Evolutionary conservation across 2,113 vertebrate species (phyloP).

Genomic region (Cephalopterus ornatus): DNA sequence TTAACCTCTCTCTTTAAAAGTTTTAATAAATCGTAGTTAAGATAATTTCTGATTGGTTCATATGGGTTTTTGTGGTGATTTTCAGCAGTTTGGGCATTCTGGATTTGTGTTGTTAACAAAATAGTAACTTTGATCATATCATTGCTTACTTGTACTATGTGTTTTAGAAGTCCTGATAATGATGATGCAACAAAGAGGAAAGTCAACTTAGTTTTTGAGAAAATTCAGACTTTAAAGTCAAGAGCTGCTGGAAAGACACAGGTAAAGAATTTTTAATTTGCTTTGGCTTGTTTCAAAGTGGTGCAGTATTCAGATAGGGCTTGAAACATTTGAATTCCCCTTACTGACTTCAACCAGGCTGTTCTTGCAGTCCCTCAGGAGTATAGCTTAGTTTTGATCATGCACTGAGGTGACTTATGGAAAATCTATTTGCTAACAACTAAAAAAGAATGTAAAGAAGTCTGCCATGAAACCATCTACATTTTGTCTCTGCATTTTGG

Average conservation of each 20-base stretch:
- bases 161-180: constrained; percentile 85
- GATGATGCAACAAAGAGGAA: constrained; percentile 94
- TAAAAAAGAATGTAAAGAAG: neutral
- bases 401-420: neutral
- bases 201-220: constrained; percentile 98
- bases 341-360: neutral
- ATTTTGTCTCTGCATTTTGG: neutral
- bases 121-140: neutral
- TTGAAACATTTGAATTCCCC: neutral
- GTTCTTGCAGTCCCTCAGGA: neutral
- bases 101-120: neutral
- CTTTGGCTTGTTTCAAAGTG: neutral
- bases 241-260: constrained; percentile 82
- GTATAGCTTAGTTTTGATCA: neutral
- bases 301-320: neutral
- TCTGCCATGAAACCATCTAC: neutral
- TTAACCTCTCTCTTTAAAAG: neutral
- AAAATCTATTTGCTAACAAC: neutral
- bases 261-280: constrained; percentile 71
- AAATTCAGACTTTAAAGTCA: constrained; percentile 97
- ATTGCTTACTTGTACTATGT: neutral
- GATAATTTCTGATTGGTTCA: neutral
- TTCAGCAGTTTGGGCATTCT: neutral
- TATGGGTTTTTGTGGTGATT: neutral
- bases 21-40: neutral